Base-by-base conservation (phyloP, 2,797 vertebrate genomes). In the Periophthalmus magnuspinnatus region DNA sequence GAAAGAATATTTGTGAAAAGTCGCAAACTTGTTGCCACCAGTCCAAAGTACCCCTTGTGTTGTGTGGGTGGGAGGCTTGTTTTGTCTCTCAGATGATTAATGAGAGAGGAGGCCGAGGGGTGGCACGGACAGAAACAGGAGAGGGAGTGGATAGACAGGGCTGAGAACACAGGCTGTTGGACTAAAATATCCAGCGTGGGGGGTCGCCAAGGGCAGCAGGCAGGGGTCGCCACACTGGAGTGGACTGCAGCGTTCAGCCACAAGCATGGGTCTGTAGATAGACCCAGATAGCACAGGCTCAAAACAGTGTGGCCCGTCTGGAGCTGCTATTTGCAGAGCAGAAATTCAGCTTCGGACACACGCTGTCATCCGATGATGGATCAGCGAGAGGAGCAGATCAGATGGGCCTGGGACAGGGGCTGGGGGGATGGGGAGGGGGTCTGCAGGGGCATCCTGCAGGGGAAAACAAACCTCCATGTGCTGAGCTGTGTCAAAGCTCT, bases 41-140 rank as follows among this genome's bases (percentile, higher is more conserved):
- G 88, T 93, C 73, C 79, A 89, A 93, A 93, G 89, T 50, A 81
- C 86, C 89, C 85, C 86, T 85, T 87, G 74, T 36, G 47, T 93
- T 89, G 85, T 84, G 70, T 78, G 78, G 47, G 69, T 82, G 80
- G 79, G 89, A 79, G 86, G 86, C 91, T 89, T 91, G 85, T 83
- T 93, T 87, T 90, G 91, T 86, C 83, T 89, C 89, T 88, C 52
- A n/a, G 70, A 75, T 95, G 94, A 96, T 95, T 95, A 89, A 96
- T 93, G 90, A 80, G 52, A 3, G 19, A 41, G 48, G 24, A 47
- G 58, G 60, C 58, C n/a, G 70, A 71, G 67, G 80, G 48, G 64
- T 7, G 55, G 47, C 67, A 73, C 14, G 11, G 56, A 67, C 11
- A 76, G 75, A 84, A 78, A 80, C 7, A 70, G 81, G 81, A 85